These are phyloP conservation scores for Biston betularia DNA, from an alignment of 2,888 invertebrate species.

Conservation along the genomic window DNA sequence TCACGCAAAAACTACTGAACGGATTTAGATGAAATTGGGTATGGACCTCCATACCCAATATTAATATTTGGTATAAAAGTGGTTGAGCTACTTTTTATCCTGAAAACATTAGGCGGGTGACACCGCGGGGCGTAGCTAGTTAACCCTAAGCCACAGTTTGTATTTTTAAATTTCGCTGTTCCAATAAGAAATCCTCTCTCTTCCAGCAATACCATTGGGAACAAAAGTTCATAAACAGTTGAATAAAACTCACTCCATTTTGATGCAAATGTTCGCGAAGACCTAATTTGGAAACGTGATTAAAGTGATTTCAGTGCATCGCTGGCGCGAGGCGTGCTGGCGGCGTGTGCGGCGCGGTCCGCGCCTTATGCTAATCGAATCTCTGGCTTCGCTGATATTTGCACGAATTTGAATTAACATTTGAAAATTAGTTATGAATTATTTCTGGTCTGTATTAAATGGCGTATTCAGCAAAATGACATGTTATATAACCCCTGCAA, in stretches of 20 bases:
- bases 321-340: slow-evolving; percentile 4
- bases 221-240: slow-evolving; percentile 29
- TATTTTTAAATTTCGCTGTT: neutral
- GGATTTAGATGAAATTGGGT: too few relatives aligned
- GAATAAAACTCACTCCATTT: slow-evolving; percentile 12
- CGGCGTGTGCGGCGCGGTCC: slow-evolving; percentile 9
- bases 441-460: neutral
- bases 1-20: too few relatives aligned
- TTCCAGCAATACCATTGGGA: neutral
- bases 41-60: too few relatives aligned
- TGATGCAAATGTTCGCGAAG: slow-evolving; percentile 18
- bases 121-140: too few relatives aligned
- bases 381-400: slow-evolving; percentile 18
- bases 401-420: slow-evolving; percentile 5
- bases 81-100: too few relatives aligned
- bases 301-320: slow-evolving; percentile 17
- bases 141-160: neutral
- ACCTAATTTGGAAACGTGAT: slow-evolving; percentile 30
- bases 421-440: slow-evolving; percentile 6
- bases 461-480: neutral
- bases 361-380: slow-evolving; percentile 21
- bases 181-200: too few relatives aligned
- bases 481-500: too few relatives aligned
- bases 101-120: too few relatives aligned
- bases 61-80: too few relatives aligned